Evolutionary conservation across 2,888 invertebrate genomes (phyloP), one percentile per base, ranked within the genome.

Genomic region (Harpalus rubripes): DNA sequence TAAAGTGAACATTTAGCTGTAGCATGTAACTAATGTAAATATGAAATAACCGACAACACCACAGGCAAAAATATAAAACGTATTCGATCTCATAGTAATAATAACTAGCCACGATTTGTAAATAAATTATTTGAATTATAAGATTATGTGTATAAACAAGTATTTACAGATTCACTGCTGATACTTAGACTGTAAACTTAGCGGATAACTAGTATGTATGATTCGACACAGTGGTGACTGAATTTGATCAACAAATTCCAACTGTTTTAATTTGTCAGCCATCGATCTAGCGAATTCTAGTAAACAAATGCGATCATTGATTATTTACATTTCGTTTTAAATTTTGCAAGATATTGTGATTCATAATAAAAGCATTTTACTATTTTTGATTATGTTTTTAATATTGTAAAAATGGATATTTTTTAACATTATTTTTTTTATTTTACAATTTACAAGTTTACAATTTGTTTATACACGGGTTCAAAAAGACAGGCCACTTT

Each of bases 61-160:
- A 80, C 80, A 59, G 61, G 80, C 32, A 32, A 79, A 79, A 80
- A 39, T 61, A 61, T 61, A 41, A 83, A 78, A 84, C 84, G 63
- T 84, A 63, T 84, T 84, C 84, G 84, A 84, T 84, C 84, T 84
- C 84, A 84, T 84, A 84, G 84, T 78, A 63, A 63, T 83, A 83
- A 83, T 83, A 74, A 39, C 39, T 84, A 84, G 84, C 78, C 78
- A 76, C 84, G 65, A 78, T 84, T 52, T 84, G 84, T 84, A 84
- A 63, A 84, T 84, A 84, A 72, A 65, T 84, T 74, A 78, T 83
- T 68, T 81, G 81, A 81, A 32, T 81, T 72, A 56, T 81, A 81
- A 81, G 81, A 52, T 81, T 44, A 81, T 81, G 81, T 81, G 81
- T 81, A 81, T 72, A 81, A 81, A 81, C 18, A 81, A 63, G 52